A percentile compares a stretch with the other conserved stretches of the same genome.
These are phyloP conservation scores for Tetramorium simillimum DNA, from an alignment of 1,140 invertebrate genomes.

Conservation along the genomic window DNA sequence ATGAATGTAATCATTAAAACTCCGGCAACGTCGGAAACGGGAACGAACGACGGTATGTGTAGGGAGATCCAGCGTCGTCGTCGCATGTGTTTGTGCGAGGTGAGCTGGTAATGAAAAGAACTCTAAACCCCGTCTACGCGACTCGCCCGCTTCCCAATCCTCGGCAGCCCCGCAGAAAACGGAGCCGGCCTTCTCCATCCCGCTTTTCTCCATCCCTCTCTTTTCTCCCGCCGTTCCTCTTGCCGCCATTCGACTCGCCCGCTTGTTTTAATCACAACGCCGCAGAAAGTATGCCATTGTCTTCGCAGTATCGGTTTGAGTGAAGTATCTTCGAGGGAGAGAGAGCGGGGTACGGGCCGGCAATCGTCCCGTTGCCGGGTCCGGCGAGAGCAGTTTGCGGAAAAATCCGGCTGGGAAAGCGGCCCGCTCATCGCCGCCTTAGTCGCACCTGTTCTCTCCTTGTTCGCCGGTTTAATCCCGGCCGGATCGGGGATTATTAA, in stretches of 20 bases:
- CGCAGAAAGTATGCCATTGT: constrained; percentile 83
- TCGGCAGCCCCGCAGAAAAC: constrained; percentile 24
- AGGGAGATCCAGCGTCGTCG: constrained; percentile 65
- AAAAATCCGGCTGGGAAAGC: constrained; percentile 73
- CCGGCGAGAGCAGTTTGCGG: constrained; percentile 60
- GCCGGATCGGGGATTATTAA: constrained; percentile 57
- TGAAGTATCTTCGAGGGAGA: constrained; percentile 69
- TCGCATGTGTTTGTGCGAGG: constrained; percentile 48
- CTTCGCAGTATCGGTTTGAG: constrained; percentile 81
- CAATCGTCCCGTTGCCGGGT: constrained; percentile 53
- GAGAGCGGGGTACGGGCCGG: constrained; percentile 44
- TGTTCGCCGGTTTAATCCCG: constrained; percentile 48
- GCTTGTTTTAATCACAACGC: constrained; percentile 83
- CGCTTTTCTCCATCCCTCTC: constrained; percentile 46
- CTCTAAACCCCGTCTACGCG: constrained; percentile 72
- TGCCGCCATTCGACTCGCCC: constrained; percentile 74
- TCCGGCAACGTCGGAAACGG: constrained; percentile 10
- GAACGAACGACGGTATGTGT: constrained; percentile 42
- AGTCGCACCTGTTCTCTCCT: constrained; percentile 63
- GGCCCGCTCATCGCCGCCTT: constrained; percentile 63
- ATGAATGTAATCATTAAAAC: constrained; percentile 46
- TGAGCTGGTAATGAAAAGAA: constrained; percentile 79
- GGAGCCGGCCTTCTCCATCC: constrained; percentile 19
- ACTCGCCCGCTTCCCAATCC: constrained; percentile 50
- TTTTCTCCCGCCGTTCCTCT: constrained; percentile 37